Percentiles rank a stretch among this genome's conserved stretches.
These are phyloP conservation scores for Pristionchus pacificus DNA, from an alignment of 1,140 invertebrate species.

Conservation along the genomic window DNA sequence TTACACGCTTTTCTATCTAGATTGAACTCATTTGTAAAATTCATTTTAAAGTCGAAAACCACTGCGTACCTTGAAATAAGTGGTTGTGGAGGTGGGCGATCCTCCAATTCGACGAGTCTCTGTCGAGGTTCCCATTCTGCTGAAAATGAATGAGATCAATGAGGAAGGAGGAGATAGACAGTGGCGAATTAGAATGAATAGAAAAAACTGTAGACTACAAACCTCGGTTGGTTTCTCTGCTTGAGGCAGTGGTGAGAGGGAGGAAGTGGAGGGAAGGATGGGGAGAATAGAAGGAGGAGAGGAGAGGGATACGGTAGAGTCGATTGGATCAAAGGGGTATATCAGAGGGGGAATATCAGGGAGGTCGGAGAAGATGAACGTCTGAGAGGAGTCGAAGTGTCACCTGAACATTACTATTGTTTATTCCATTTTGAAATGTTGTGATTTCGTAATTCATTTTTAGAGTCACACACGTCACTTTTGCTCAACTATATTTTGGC, in stretches of 20 bases:
- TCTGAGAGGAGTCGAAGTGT: conserved; percentile 1
- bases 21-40: no score
- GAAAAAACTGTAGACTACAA: background rate
- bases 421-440: background rate
- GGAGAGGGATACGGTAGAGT: background rate
- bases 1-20: no score
- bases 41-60: no score
- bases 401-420: background rate
- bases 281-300: background rate
- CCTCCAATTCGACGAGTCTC: conserved; percentile 1
- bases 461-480: no score
- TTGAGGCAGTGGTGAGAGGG: background rate
- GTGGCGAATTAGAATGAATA: background rate
- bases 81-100: conserved; percentile 9
- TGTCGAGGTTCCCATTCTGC: conserved; percentile 16
- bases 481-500: no score
- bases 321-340: no score
- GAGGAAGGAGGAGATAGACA: background rate
- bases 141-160: background rate
- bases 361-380: conserved; percentile 10
- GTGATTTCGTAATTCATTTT: background rate
- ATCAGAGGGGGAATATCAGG: background rate
- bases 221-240: background rate
- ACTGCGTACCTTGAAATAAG: conserved; percentile 20
- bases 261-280: background rate